Base-by-base conservation (phyloP, 2,797 vertebrate species). In the Poecile montanus region DNA sequence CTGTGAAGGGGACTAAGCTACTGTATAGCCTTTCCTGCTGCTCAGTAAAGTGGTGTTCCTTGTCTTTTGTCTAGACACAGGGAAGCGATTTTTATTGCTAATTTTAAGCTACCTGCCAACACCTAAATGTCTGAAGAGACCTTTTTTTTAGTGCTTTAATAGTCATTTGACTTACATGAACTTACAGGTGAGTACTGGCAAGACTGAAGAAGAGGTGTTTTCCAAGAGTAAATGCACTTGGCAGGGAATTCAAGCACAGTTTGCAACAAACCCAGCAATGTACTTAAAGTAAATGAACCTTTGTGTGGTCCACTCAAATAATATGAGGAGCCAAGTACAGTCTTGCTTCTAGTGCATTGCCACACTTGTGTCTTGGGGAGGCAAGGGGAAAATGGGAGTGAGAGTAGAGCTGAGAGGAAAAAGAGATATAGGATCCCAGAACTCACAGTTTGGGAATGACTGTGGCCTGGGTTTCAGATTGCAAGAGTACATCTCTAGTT, bases 241-340 rank as follows among this genome's bases (percentile, higher is more conserved):
- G 77, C 74, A 66, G 44, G 9, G 60, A 87, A 79, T 70, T 85
- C 47, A 85, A 79, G 26, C 3, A 50, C 38, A 90, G 66, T 77
- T 75, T 94, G 50, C 62, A 81, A 38, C 25, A 75, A 40, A 66
- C 45, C 11, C 47, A 86, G 17, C 1, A 2, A 36, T 86, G 51
- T 78, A 81, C 54, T 75, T 93, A 60, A 90, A 90, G 17, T 47
- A 91, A 93, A 93, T 93, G 36, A 93, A 13, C 51, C 47, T 86
- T 87, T 66, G 20, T 32, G n/a, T 51, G 30, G 9, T 20, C 23
- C 26, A 45, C 67, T 66, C 47, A 79, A 58, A 70, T 16, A 66
- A 13, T 48, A 54, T 32, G 25, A 74, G 34, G 27, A 78, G 42
- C 54, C 50, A 90, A 90, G n/a, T 58, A 60, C 42, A 68, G 50